Evolutionary conservation across 2,888 invertebrate species (phyloP).

Genomic region (Buathra laborator): DNA sequence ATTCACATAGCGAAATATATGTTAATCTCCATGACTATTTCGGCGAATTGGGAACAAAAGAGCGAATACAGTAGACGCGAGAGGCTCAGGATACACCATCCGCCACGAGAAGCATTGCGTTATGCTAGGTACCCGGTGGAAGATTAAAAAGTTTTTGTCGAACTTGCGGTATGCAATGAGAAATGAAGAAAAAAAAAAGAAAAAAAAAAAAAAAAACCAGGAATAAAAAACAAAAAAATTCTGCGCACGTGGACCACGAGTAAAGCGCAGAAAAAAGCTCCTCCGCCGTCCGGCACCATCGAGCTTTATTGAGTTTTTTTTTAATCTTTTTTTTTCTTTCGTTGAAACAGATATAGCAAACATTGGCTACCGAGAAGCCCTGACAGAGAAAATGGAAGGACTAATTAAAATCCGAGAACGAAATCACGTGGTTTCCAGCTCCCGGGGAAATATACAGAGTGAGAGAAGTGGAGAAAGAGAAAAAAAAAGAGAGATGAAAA

Average conservation of each 20-base stretch:
- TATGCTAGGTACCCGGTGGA: constrained; percentile 63
- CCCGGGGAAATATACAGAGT: constrained; percentile 12
- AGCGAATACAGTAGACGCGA: background rate
- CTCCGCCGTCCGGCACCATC: constrained; percentile 42
- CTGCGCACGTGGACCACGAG: constrained; percentile 29
- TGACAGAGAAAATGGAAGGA: constrained; percentile 61
- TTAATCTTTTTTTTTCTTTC: constrained; percentile 59
- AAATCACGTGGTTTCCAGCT: constrained; percentile 65
- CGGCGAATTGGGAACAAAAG: constrained; percentile 37
- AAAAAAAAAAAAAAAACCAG: constrained; percentile 5
- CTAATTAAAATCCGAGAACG: constrained; percentile 72
- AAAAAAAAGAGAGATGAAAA: background rate
- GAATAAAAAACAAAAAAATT: constrained; percentile 4
- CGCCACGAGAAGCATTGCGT: constrained; percentile 25
- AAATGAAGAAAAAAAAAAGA: constrained; percentile 48
- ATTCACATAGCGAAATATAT: constrained; percentile 64
- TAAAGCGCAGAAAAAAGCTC: constrained; percentile 14
- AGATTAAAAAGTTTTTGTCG: constrained; percentile 81
- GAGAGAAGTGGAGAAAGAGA: constrained; percentile 11
- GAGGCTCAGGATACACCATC: background rate
- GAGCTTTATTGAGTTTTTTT: constrained; percentile 68
- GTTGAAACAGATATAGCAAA: constrained; percentile 30
- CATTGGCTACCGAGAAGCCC: constrained; percentile 45
- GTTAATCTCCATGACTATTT: constrained; percentile 49
- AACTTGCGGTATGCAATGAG: constrained; percentile 70